Evolutionary conservation across 2,113 vertebrate genomes (phyloP), one percentile per base, ranked within the genome.

Genomic region (Sprattus sprattus): DNA sequence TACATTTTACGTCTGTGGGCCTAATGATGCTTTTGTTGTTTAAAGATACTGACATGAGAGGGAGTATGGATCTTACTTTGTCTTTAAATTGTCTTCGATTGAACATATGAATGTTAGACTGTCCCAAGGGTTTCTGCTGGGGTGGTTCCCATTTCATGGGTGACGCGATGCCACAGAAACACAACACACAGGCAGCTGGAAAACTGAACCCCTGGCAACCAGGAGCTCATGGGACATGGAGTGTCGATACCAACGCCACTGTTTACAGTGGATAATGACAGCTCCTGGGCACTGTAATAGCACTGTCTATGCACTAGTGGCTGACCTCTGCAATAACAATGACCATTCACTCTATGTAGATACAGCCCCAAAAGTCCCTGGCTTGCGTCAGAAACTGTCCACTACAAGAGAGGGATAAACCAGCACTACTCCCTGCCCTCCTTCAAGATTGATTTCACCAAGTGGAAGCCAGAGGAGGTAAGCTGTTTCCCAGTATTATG

Each of bases 401-500:
- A 98, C 88, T 99, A 97, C 92, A 99, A 99, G 91, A 94, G 98
- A 78, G 98, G 98, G 1, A 97, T 99, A 85, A 97, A 96, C 96
- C 98, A 99, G 92, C 98, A 99, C 82, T 99, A 99, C 94, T 99
- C 97, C 50, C 94, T 99, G 94, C 96, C 97, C 0, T 97, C 97
- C 85, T 99, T 99, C 95, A 99, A 98, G 95, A 98, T 99, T 0
- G 97, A 99, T 91, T 99, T 99, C 94, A 96, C 94, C 0, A 96
- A 98, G 86, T 99, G 98, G 98, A 99, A 98, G 89, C 97, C 99
- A 1, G 98, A 99, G 52, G 98, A 99, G 95, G 98, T 99, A 86
- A 95, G 93, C 90, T 3, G 28, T 78, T 39, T 15, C 16, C 71
- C 28, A 39, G 71, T 44, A 11, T 32, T 39, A 39, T 78, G 32